phyloP scores from a whole-genome alignment of 2,113 vertebrate genomes.

The Microcebus tavaratra region DNA sequence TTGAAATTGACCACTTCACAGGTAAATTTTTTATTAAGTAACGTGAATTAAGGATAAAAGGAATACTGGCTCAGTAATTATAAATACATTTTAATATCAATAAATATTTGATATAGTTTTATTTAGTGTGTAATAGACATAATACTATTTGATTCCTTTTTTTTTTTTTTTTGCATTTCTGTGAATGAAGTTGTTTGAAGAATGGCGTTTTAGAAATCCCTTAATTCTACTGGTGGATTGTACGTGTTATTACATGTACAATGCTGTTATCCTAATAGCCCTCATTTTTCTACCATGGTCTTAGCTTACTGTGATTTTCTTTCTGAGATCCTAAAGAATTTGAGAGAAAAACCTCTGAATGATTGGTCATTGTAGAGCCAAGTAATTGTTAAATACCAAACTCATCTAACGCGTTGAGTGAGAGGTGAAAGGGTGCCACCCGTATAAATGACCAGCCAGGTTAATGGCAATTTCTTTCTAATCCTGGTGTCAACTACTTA shows the following conservation, averaged over 20 bases:
- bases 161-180: slow-evolving; percentile 38
- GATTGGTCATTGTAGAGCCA: not conserved
- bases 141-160: not conserved
- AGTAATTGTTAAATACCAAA: not conserved
- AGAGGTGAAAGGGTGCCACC: not conserved
- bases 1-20: not conserved
- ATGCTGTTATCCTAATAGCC: not conserved
- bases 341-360: not conserved
- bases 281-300: not conserved
- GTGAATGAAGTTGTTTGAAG: not conserved
- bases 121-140: not conserved
- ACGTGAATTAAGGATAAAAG: not conserved
- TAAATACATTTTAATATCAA: not conserved
- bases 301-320: not conserved
- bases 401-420: not conserved
- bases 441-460: not conserved
- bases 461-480: not conserved
- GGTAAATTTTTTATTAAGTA: not conserved
- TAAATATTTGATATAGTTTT: not conserved
- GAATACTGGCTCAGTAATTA: not conserved
- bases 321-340: not conserved
- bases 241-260: not conserved
- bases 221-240: not conserved
- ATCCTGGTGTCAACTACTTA: not conserved
- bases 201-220: not conserved